Conservation (phyloP, 2,888 invertebrate genomes). For the Hypomecis punctinalis region DNA sequence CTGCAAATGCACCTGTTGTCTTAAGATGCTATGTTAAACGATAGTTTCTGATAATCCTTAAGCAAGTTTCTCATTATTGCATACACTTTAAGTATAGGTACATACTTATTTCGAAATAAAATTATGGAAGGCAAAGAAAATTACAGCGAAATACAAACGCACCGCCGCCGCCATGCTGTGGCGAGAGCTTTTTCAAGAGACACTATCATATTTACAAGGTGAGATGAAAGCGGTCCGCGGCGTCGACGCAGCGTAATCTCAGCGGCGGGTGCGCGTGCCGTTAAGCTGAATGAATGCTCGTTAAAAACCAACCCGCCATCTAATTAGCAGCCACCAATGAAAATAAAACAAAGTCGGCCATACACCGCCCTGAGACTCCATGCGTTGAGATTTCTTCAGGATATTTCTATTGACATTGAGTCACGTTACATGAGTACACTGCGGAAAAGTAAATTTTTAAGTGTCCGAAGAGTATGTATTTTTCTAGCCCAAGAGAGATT, state of each 20-base stretch:
- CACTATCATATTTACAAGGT: slow-evolving; percentile 55
- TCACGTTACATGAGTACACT: too few relatives aligned
- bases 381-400: slow-evolving; percentile 4
- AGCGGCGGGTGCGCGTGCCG: slow-evolving; percentile 62
- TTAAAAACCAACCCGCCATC: slow-evolving; percentile 74
- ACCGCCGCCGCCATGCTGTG: slow-evolving; percentile 9
- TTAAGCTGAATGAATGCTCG: slow-evolving; percentile 75
- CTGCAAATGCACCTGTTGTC: too few relatives aligned
- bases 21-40: too few relatives aligned
- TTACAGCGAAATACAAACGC: slow-evolving; percentile 15
- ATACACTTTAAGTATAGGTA: too few relatives aligned
- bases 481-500: too few relatives aligned
- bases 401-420: background rate
- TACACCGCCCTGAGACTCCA: slow-evolving; percentile 57
- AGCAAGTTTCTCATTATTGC: too few relatives aligned
- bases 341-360: slow-evolving; percentile 70
- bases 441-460: too few relatives aligned
- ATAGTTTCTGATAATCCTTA: too few relatives aligned
- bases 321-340: slow-evolving; percentile 73
- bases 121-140: slow-evolving; percentile 15
- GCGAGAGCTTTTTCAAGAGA: slow-evolving; percentile 46
- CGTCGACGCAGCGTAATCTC: slow-evolving; percentile 43
- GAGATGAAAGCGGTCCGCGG: slow-evolving; percentile 46
- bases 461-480: too few relatives aligned
- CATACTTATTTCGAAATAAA: too few relatives aligned